Base-by-base conservation (phyloP, 2,888 invertebrate species). In the Drosophila meridiana region DNA sequence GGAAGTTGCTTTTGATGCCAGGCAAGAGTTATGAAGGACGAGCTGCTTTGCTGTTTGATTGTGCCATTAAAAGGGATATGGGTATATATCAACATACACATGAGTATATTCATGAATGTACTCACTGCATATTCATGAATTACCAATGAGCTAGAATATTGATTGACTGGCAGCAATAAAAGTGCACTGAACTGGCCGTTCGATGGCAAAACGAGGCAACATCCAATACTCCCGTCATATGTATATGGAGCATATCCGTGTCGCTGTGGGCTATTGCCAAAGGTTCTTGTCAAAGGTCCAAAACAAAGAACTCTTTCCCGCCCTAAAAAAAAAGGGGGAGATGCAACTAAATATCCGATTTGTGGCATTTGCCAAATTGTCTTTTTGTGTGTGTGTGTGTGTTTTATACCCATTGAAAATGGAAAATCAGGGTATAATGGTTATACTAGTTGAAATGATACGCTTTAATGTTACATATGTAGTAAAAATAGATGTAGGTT, bases 81-180 rank as follows among this genome's bases (percentile, higher is more conserved):
- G 9, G n/a, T 50, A 32, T 5, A 32, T 50, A n/a, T 7, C 30
- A 9, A n/a, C 4, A 5, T n/a, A n/a, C 5, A 32, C 2, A 50
- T 47, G n/a, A 8, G 30, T 14, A 48, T 28, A 45, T 45, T 45
- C 45, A 45, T 47, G 47, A 47, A 13, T 32, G n/a, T 9, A 50
- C n/a, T 50, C 30, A 32, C n/a, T 34, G 58, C 64, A 75, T 56
- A 70, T 65, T 62, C 61, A 56, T 71, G 62, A 56, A 63, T 76
- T 62, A 26, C 0, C 50, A 52, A 47, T 57, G 42, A 61, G 43
- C 57, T 58, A 26, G 48, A 48, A 42, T 76, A 66, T 67, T 58
- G 52, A 61, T 67, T 72, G 70, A 57, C 43, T 43, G 60, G 40
- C 28, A 13, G 34, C 34, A 52, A 20, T 34, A 52, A 52, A 30